Percentiles rank a stretch among this genome's conserved stretches.
Conservation (phyloP, 2,113 vertebrate species). For the Channa argus region DNA sequence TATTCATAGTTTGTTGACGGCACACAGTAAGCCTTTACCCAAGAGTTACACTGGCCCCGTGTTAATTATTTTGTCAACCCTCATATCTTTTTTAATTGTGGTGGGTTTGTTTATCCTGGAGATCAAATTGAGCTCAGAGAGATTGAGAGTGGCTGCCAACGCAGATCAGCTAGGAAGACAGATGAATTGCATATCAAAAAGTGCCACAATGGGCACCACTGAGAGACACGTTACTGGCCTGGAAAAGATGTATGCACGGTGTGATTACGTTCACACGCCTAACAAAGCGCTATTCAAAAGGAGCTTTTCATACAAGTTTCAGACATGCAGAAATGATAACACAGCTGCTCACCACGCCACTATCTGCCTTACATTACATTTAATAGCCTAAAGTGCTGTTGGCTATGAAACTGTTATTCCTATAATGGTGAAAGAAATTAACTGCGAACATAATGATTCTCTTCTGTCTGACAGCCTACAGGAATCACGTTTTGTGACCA, state of each 20-base stretch:
- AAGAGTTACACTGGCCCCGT: constrained; percentile 68
- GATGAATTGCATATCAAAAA: constrained; percentile 68
- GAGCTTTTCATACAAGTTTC: constrained; percentile 37
- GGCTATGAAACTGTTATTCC: constrained; percentile 50
- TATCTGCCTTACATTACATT: constrained; percentile 48
- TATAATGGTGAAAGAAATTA: constrained; percentile 49
- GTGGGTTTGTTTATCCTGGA: constrained; percentile 75
- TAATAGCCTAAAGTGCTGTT: constrained; percentile 46
- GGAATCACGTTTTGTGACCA: constrained; percentile 18
- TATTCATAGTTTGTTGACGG: constrained; percentile 66
- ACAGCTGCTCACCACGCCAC: constrained; percentile 35
- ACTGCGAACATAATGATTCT: constrained; percentile 31
- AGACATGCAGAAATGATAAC: constrained; percentile 36
- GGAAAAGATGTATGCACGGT: constrained; percentile 47
- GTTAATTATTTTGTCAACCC: constrained; percentile 81
- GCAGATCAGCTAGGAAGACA: constrained; percentile 62
- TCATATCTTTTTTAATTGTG: constrained; percentile 81
- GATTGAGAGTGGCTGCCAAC: constrained; percentile 68
- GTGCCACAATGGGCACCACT: constrained; percentile 38
- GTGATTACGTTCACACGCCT: constrained; percentile 20
- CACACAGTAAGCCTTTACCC: constrained; percentile 22
- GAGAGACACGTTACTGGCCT: constrained; percentile 34
- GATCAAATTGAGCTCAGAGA: constrained; percentile 74
- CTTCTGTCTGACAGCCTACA: constrained; percentile 23
- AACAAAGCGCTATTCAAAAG: constrained; percentile 24